phyloP scores from a whole-genome alignment of 2,113 vertebrate genomes.

The Pteruthius melanotis region DNA sequence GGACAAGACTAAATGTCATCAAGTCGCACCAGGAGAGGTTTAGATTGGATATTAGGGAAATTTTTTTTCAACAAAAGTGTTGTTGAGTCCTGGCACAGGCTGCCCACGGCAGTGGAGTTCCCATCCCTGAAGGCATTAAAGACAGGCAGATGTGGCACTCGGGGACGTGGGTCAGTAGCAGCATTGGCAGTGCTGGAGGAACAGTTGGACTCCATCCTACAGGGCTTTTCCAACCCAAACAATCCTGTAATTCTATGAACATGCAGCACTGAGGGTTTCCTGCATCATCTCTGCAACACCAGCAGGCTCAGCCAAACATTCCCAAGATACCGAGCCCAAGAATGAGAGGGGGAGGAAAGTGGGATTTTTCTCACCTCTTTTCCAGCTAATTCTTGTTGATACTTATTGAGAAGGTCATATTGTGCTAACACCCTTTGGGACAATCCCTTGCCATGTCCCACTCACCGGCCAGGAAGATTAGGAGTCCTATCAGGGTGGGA shows the following conservation, averaged over 20 bases:
- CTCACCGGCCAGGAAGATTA: neutral
- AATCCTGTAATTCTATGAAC: neutral
- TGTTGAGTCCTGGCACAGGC: neutral
- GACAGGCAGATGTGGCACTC: neutral
- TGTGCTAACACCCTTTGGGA: neutral
- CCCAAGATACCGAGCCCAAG: neutral
- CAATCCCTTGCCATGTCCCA: neutral
- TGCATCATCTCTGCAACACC: neutral
- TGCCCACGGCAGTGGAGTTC: neutral
- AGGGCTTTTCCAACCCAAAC: neutral
- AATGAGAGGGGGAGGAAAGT: neutral
- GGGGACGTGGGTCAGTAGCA: neutral
- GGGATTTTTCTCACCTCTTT: constrained; percentile 10
- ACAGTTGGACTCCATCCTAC: neutral
- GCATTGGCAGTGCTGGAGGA: neutral
- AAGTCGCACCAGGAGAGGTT: neutral
- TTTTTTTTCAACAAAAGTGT: neutral
- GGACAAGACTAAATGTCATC: neutral
- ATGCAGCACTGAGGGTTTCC: neutral
- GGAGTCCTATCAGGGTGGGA: neutral
- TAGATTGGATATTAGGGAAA: neutral
- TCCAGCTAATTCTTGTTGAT: neutral
- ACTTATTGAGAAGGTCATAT: neutral
- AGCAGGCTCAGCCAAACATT: neutral
- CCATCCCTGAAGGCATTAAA: neutral